phyloP scores from a whole-genome alignment of 2,888 invertebrate species.

The Dasysyrphus tricinctus region DNA sequence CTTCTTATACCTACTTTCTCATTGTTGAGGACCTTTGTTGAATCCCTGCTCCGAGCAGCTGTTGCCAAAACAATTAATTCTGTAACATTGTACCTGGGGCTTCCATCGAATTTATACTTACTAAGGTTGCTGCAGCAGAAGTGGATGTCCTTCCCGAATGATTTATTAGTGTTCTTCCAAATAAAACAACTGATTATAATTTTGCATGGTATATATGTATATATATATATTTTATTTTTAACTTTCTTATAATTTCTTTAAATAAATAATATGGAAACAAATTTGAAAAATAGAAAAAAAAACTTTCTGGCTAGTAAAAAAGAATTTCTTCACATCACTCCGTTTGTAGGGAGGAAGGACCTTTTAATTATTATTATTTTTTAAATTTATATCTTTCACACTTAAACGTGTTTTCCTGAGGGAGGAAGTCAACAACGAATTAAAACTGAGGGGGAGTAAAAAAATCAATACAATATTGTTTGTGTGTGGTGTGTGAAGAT shows the following conservation, averaged over 20 bases:
- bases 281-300: constrained; percentile 4
- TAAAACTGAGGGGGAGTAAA: constrained; percentile 29
- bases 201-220: constrained; percentile 76
- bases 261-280: constrained; percentile 31
- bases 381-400: constrained; percentile 39
- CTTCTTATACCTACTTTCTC: constrained; percentile 21
- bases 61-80: constrained; percentile 67
- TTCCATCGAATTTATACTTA: constrained; percentile 3
- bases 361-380: constrained; percentile 41
- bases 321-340: constrained; percentile 65
- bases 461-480: constrained; percentile 59
- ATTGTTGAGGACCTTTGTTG: constrained; percentile 7
- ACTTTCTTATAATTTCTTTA: constrained; percentile 65
- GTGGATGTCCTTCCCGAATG: background rate
- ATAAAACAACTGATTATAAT: constrained; percentile 47
- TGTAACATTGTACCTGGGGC: constrained; percentile 15
- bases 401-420: constrained; percentile 70
- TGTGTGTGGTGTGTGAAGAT: constrained; percentile 53
- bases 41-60: constrained; percentile 44
- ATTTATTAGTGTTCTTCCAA: constrained; percentile 9
- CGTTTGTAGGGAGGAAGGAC: constrained; percentile 70
- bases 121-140: constrained; percentile 17
- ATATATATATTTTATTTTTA: constrained; percentile 77
- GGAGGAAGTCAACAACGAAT: constrained; percentile 71
- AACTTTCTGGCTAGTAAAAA: constrained; percentile 55